These are phyloP conservation scores for Amphiduros pacificus DNA, from an alignment of 2,888 invertebrate species.

Conservation along the genomic window DNA sequence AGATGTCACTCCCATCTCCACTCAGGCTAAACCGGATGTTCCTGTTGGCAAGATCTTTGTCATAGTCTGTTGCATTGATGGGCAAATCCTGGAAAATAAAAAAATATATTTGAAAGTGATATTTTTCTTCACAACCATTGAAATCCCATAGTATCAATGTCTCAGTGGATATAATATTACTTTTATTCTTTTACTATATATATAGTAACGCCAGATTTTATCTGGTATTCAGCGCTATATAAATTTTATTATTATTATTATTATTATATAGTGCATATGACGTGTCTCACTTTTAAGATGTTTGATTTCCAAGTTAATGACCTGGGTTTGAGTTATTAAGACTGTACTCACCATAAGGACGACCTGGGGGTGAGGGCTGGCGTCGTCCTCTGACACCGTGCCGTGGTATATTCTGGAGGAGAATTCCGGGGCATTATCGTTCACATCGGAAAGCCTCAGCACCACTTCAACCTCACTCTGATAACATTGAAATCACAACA, in stretches of 20 bases:
- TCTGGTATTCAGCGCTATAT: neutral
- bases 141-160: neutral
- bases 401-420: slow-evolving; percentile 17
- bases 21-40: slow-evolving; percentile 21
- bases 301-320: neutral
- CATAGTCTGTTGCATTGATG: slow-evolving; percentile 24
- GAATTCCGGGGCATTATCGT: slow-evolving; percentile 31
- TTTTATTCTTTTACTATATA: neutral
- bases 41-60: slow-evolving; percentile 17
- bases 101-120: neutral
- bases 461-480: slow-evolving; percentile 14
- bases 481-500: too few species aligned
- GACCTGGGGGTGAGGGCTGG: slow-evolving; percentile 15
- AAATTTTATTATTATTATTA: neutral
- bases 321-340: neutral
- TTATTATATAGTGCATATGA: neutral
- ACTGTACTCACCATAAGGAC: slow-evolving; percentile 24
- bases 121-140: neutral
- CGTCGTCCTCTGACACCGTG: slow-evolving; percentile 22
- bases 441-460: slow-evolving; percentile 26
- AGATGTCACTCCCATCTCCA: slow-evolving; percentile 25
- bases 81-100: slow-evolving; percentile 18
- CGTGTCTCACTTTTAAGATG: neutral
- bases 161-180: neutral
- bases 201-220: neutral